A percentile compares a stretch with the other conserved stretches of the same genome.
Evolutionary conservation across 2,113 vertebrate species (phyloP).

Genomic region (Sisor rabdophorus): DNA sequence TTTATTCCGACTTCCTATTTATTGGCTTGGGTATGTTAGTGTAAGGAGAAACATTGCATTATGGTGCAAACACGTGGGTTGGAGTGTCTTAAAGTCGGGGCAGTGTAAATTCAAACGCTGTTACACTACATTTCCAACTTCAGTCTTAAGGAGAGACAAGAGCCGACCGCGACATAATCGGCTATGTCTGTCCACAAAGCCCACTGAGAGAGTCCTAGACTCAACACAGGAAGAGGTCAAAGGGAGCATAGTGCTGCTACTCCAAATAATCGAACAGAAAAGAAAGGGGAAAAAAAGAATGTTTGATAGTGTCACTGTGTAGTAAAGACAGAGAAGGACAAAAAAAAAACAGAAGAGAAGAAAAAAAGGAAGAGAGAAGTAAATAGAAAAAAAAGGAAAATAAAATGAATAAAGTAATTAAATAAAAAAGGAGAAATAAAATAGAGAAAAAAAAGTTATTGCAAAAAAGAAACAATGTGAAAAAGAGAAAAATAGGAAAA

Average conservation of each 20-base stretch:
- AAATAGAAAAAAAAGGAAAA: not conserved
- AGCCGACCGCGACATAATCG: conserved; percentile 1
- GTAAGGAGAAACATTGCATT: not conserved
- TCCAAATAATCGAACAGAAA: not conserved
- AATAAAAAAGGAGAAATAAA: not conserved
- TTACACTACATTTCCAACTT: not conserved
- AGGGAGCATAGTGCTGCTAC: not conserved
- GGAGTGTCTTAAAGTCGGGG: not conserved
- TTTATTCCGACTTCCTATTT: not conserved
- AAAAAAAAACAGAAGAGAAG: not conserved
- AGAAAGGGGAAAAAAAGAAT: not conserved
- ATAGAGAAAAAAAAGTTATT: not conserved
- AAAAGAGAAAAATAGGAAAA: not conserved
- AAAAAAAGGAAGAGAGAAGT: not conserved
- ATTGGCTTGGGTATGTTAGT: conserved; percentile 9
- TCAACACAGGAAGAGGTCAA: conserved; percentile 9
- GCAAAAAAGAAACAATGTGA: not conserved
- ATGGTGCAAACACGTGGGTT: not conserved
- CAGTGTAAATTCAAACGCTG: not conserved
- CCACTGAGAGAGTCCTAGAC: conserved; percentile 1
- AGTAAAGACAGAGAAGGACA: not conserved
- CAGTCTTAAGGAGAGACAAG: not conserved
- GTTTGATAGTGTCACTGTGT: not conserved
- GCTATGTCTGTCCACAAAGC: conserved; percentile 15
- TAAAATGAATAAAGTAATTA: not conserved